These are phyloP conservation scores for Lampris incognitus DNA, from an alignment of 2,113 vertebrate genomes.

Conservation along the genomic window DNA sequence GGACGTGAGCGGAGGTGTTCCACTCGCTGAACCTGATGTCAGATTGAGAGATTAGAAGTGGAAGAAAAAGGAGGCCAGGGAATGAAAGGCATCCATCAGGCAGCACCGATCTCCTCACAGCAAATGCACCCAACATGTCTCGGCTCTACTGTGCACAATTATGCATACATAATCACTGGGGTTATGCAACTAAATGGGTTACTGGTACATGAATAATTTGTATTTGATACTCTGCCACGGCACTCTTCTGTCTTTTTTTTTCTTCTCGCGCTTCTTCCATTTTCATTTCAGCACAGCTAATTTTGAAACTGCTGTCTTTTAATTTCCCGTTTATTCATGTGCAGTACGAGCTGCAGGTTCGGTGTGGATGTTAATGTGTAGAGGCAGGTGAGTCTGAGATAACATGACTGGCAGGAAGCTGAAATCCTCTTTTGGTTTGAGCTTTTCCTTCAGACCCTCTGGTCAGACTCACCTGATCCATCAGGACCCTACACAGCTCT, in stretches of 20 bases:
- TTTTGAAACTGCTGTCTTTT: not conserved
- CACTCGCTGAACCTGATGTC: constrained; percentile 20
- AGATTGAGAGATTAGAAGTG: constrained; percentile 31
- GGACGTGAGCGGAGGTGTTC: constrained; percentile 12
- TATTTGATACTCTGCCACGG: constrained; percentile 61
- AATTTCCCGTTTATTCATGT: not conserved
- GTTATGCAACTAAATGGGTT: constrained; percentile 80
- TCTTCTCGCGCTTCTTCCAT: constrained; percentile 39
- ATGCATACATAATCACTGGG: constrained; percentile 74
- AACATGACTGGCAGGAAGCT: too few relatives aligned
- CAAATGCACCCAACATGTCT: constrained; percentile 62
- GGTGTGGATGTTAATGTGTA: too few relatives aligned
- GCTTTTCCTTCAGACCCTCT: not conserved
- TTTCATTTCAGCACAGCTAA: constrained; percentile 10
- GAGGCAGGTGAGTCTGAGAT: too few relatives aligned
- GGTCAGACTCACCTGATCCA: not conserved
- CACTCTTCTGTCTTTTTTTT: constrained; percentile 35
- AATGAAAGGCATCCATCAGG: constrained; percentile 49
- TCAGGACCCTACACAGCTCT: too few relatives aligned
- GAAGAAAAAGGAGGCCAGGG: constrained; percentile 20
- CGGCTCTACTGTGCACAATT: constrained; percentile 70
- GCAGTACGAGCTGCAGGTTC: not conserved
- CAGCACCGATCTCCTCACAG: constrained; percentile 41
- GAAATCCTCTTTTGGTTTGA: not conserved
- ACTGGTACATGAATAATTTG: constrained; percentile 80